Percentiles rank a stretch among this genome's conserved stretches.
These are phyloP conservation scores for Triplophysa bombifrons DNA, from an alignment of 2,797 vertebrate genomes.

Conservation along the genomic window DNA sequence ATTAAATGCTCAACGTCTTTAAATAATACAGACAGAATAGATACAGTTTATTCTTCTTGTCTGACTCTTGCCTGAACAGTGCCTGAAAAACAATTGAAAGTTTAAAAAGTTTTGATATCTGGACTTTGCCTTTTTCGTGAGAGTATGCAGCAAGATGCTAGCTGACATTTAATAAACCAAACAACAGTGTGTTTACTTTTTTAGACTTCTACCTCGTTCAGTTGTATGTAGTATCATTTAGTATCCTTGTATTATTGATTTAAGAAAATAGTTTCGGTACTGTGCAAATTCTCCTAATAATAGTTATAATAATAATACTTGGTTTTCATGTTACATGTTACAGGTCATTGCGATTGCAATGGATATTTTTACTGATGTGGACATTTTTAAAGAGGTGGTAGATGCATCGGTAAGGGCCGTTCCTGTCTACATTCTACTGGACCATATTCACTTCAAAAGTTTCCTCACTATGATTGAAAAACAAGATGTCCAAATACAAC, in stretches of 20 bases:
- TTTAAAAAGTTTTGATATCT: not conserved
- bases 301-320: not conserved
- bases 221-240: not conserved
- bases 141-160: too few relatives aligned
- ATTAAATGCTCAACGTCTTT: not conserved
- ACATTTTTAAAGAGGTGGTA: conserved; percentile 93
- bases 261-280: not conserved
- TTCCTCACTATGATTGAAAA: conserved; percentile 91
- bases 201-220: not conserved
- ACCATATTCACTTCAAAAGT: conserved; percentile 83
- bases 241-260: not conserved
- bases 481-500: conserved; percentile 87
- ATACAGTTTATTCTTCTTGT: not conserved
- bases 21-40: not conserved
- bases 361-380: conserved; percentile 95
- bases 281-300: too few relatives aligned
- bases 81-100: not conserved
- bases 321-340: conserved; percentile 39
- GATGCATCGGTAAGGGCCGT: conserved; percentile 88
- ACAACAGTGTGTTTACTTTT: not conserved
- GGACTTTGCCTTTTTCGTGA: not conserved
- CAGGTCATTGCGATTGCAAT: conserved; percentile 95
- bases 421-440: conserved; percentile 90
- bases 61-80: not conserved
- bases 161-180: conserved; percentile 2